Base-by-base conservation (phyloP, 1,140 invertebrate genomes). In the Pachyrhynchus sulphureomaculatus region DNA sequence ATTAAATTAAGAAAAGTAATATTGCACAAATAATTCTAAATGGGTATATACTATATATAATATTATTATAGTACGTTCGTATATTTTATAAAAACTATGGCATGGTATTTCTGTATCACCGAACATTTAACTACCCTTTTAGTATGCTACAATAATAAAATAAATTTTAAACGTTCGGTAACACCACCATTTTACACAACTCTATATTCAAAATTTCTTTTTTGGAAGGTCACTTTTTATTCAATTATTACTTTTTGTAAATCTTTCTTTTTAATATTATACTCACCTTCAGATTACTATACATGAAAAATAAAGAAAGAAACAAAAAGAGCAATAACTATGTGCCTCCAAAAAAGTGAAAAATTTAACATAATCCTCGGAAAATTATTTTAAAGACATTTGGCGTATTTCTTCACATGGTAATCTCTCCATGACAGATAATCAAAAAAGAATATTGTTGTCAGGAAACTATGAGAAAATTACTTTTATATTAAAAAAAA, bases 71-170 rank as follows among this genome's bases (percentile, higher is more conserved):
- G n/a, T n/a, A n/a, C n/a, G n/a, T 42, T 45, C 39, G 53, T 59
- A 59, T 60, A 58, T 44, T 62, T 54, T 62, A 62, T 62, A 62
- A 62, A 62, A 62, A 54, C 24, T 54, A 48, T 54, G 51, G 33
- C 48, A 9, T 51, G 37, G 1, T 26, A 4, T 26, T 52, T 48
- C 47, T 45, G 32, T 26, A 53, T 56, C 32, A 42, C 52, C 60
- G 60, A 62, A 55, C 36, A 51, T 62, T 62, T 45, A 64, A 64
- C 32, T 51, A 52, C 37, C 45, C 36, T 44, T 64, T 58, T 58
- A 45, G 48, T 64, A 64, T 52, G 26, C 48, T 64, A 64, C 54
- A 64, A 52, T 64, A 64, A 48, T 58, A 64, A 64, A 64, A 64
- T 64, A 64, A 51, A 57, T 49, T 52, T 58, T 62, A 62, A 62